Conservation (phyloP, 2,797 vertebrate genomes). For the Acipenser transmontanus region DNA sequence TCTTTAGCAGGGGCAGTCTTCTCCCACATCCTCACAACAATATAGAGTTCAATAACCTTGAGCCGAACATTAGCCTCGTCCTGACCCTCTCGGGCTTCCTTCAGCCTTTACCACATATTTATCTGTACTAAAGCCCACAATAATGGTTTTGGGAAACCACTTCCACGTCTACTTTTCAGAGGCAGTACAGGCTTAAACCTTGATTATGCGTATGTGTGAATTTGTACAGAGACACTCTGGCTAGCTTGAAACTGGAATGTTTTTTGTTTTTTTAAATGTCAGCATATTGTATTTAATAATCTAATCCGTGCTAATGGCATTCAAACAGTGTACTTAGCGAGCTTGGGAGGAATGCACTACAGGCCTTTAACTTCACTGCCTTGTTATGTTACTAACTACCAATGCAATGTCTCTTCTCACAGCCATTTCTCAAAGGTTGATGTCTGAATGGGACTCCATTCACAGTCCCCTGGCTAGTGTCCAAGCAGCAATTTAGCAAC, state of each 20-base stretch:
- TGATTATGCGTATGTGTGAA: constrained; percentile 6
- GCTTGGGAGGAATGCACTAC: not conserved
- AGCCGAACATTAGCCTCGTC: constrained; percentile 29
- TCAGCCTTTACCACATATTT: not conserved
- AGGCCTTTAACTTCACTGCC: not conserved
- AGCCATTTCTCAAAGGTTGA: constrained; percentile 10
- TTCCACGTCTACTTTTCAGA: not conserved
- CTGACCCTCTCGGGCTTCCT: constrained; percentile 18
- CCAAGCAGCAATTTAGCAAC: constrained; percentile 13
- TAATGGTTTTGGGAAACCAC: no score
- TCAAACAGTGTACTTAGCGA: not conserved
- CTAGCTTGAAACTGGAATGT: constrained; percentile 28
- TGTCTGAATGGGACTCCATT: constrained; percentile 11
- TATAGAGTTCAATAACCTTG: constrained; percentile 7
- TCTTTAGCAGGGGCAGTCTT: no score
- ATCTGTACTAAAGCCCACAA: not conserved
- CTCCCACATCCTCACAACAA: no score
- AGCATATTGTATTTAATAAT: constrained; percentile 31
- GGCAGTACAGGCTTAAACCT: constrained; percentile 24
- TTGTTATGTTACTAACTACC: not conserved
- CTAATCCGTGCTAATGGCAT: constrained; percentile 17
- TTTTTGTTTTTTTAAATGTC: constrained; percentile 16
- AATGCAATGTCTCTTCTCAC: not conserved
- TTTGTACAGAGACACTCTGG: constrained; percentile 18
- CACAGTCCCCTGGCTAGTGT: constrained; percentile 14